phyloP scores from a whole-genome alignment of 30 jellyfish, hydroid and myxozoan genomes.

The Aurelia coerulea region DNA sequence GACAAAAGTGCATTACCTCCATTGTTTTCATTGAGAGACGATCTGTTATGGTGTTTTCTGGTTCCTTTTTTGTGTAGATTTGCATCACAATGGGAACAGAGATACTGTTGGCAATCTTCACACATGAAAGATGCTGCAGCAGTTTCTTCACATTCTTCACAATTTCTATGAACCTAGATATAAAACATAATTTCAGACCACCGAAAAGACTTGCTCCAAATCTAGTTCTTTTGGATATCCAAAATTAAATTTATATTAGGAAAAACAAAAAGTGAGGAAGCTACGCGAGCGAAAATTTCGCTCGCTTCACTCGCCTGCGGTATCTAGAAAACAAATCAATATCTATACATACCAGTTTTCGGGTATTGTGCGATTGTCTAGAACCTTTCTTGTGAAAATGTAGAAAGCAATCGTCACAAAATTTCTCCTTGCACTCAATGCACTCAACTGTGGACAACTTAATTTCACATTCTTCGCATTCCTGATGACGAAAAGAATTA shows the following conservation, averaged over 20 bases:
- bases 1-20: neutral
- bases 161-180: constrained; percentile 1
- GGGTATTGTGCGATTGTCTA: neutral
- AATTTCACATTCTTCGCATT: neutral
- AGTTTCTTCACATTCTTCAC: neutral
- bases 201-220: too few relatives aligned
- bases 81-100: neutral
- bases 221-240: too few relatives aligned
- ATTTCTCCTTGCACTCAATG: constrained; percentile 5
- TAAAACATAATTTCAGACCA: neutral
- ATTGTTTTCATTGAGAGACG: neutral
- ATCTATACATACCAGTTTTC: constrained; percentile 1
- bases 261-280: too few relatives aligned
- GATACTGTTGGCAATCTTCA: neutral
- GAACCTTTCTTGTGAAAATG: constrained; percentile 1
- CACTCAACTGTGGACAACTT: neutral
- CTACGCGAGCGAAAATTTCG: too few relatives aligned
- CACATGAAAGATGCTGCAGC: constrained; percentile 9
- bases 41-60: neutral
- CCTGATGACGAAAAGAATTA: neutral
- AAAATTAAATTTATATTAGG: too few relatives aligned
- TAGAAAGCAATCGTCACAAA: neutral
- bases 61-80: neutral
- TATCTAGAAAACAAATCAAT: too few relatives aligned
- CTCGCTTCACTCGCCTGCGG: too few relatives aligned